phyloP scores from a whole-genome alignment of 2,888 invertebrate species.

The Fragum fragum region DNA sequence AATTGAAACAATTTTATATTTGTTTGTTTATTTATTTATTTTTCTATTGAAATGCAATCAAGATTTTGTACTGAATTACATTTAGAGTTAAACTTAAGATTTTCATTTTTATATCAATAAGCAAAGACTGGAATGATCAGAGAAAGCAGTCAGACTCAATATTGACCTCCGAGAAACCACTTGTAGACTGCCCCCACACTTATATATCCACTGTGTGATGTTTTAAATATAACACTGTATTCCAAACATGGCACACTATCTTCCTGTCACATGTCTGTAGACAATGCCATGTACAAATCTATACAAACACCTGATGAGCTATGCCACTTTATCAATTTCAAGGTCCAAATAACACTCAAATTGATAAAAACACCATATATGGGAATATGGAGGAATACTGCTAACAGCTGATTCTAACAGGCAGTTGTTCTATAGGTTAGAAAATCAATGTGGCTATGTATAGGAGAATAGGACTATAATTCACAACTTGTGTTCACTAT shows the following conservation, averaged over 20 bases:
- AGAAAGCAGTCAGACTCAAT: background rate
- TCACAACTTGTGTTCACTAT: conserved; percentile 12
- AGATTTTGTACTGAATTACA: too few relatives aligned
- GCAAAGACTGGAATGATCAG: too few relatives aligned
- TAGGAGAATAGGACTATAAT: conserved; percentile 22
- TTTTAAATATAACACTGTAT: too few relatives aligned
- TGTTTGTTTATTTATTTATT: too few relatives aligned
- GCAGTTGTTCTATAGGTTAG: conserved; percentile 4
- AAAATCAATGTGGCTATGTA: conserved; percentile 23
- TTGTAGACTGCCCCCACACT: background rate
- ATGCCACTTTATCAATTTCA: background rate
- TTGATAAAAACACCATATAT: conserved; percentile 24
- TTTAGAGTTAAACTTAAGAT: too few relatives aligned
- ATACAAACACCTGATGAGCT: background rate
- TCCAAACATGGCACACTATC: too few relatives aligned
- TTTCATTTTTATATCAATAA: too few relatives aligned
- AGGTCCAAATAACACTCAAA: background rate
- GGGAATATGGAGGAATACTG: conserved; percentile 9
- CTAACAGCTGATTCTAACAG: conserved; percentile 30
- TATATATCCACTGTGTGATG: background rate
- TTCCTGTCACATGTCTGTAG: too few relatives aligned
- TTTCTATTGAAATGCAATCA: too few relatives aligned
- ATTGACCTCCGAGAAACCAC: background rate
- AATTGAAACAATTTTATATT: too few relatives aligned
- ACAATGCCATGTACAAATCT: background rate